phyloP scores from a whole-genome alignment of 35 echinoderm and acorn worm genomes.

The Ophioderma brevispina region DNA sequence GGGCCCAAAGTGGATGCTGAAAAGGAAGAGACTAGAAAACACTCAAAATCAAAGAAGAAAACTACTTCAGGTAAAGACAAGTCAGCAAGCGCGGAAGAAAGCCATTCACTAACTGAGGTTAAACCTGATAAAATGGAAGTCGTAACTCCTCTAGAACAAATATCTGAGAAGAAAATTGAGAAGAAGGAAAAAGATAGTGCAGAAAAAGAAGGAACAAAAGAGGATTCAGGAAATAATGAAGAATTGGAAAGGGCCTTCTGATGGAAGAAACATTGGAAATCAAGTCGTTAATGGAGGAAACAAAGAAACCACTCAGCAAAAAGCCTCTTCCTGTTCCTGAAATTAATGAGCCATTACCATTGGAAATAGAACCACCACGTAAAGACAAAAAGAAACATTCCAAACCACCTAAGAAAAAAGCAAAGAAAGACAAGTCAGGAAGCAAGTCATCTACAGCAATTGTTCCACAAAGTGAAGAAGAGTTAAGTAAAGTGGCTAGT shows the following conservation, averaged over 20 bases:
- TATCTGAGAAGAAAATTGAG: constrained; percentile 17
- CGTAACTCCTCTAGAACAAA: too few species aligned
- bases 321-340: constrained; percentile 14
- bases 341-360: neutral
- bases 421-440: constrained; percentile 29
- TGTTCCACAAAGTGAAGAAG: neutral
- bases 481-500: neutral
- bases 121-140: too few species aligned
- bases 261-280: neutral
- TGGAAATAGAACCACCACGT: neutral
- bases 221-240: neutral
- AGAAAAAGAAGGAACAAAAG: too few species aligned
- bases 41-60: constrained; percentile 1
- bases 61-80: neutral
- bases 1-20: neutral
- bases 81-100: neutral
- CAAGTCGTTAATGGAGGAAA: neutral
- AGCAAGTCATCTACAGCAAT: neutral
- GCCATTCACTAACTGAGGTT: neutral
- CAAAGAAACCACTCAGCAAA: neutral
- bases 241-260: neutral
- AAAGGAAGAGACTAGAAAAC: neutral
- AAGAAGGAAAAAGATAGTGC: constrained; percentile 32
- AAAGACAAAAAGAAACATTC: constrained; percentile 26
- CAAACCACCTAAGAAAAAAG: constrained; percentile 24